Evolutionary conservation across 1,140 invertebrate species (phyloP).

Genomic region (Diachasmimorpha longicaudata): DNA sequence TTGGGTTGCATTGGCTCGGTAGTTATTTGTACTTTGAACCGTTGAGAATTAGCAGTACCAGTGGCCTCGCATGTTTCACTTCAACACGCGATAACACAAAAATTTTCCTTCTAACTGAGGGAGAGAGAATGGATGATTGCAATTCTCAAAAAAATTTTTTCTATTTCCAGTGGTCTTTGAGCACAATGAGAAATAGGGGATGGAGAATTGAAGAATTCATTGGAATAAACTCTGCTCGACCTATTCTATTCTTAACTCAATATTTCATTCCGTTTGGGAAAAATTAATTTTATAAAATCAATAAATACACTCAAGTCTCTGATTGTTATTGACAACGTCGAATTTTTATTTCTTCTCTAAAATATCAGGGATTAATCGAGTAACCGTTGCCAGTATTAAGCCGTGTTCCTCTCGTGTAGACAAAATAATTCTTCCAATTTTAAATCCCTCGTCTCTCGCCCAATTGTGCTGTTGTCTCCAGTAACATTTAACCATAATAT

Average conservation of each 20-base stretch:
- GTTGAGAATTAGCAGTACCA: constrained; percentile 33
- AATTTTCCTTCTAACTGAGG: neutral
- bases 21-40: constrained; percentile 43
- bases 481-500: neutral
- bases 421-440: neutral
- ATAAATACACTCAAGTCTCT: no score
- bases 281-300: no score
- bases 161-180: no score
- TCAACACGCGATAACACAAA: constrained; percentile 7
- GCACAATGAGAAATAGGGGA: no score
- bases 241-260: no score
- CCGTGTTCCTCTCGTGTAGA: neutral
- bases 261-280: no score
- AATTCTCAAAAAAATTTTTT: neutral
- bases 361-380: no score
- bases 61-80: constrained; percentile 24
- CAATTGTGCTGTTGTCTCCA: neutral
- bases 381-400: neutral
- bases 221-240: no score
- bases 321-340: no score
- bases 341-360: no score
- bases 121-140: neutral
- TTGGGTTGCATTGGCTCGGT: constrained; percentile 18
- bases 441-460: neutral
- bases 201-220: no score